phyloP scores from a whole-genome alignment of 2,113 vertebrate species.

The Sarotherodon lohbergeri region DNA sequence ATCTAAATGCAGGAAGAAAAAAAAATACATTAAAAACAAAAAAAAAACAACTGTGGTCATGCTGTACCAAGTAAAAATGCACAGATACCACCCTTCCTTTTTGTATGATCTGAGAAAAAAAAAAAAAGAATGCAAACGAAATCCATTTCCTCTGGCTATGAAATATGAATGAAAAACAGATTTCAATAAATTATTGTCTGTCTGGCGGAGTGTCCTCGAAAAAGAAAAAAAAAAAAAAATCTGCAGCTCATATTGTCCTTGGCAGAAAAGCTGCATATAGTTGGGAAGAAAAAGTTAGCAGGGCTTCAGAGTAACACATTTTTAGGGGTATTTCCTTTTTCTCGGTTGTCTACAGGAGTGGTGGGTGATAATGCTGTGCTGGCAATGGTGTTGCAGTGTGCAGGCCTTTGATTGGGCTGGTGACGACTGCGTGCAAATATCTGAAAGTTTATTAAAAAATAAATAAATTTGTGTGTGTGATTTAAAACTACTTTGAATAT shows the following conservation, averaged over 20 bases:
- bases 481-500: neutral
- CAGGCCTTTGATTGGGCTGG: neutral
- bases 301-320: neutral
- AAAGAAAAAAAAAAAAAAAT: neutral
- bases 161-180: conserved; percentile 50
- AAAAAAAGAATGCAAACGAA: conserved; percentile 12
- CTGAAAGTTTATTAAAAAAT: neutral
- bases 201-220: neutral
- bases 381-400: no score
- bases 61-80: neutral
- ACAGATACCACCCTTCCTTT: neutral
- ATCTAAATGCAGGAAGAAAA: neutral
- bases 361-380: neutral
- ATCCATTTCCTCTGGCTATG: conserved; percentile 20
- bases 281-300: neutral
- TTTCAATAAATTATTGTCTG: conserved; percentile 33
- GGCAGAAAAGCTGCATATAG: conserved; percentile 19
- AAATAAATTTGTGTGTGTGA: neutral
- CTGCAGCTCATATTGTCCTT: conserved; percentile 50
- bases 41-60: neutral
- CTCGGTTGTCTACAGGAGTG: neutral
- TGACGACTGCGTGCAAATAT: neutral
- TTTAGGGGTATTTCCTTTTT: conserved; percentile 5
- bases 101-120: neutral
- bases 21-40: neutral